A percentile compares a stretch with the other conserved stretches of the same genome.
These are phyloP conservation scores for Rhopalosiphum nymphaeae DNA, from an alignment of 2,888 invertebrate genomes.

Conservation along the genomic window DNA sequence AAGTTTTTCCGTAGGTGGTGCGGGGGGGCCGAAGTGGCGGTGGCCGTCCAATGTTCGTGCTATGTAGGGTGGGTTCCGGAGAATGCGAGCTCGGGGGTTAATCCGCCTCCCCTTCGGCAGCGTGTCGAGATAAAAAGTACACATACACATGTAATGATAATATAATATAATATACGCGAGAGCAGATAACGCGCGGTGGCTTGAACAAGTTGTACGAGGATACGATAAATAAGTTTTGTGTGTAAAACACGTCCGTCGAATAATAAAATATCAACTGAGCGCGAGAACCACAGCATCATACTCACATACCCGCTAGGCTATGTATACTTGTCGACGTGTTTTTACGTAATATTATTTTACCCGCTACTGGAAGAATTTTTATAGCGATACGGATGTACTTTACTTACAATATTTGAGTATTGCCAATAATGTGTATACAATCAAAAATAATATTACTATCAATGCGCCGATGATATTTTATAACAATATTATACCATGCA, in stretches of 20 bases:
- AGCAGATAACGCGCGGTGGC: slow-evolving; percentile 18
- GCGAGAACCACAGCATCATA: background rate
- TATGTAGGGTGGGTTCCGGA: background rate
- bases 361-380: background rate
- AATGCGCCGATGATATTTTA: background rate
- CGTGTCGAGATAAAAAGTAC: slow-evolving; percentile 17
- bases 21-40: background rate
- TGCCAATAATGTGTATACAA: background rate
- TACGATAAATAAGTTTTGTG: slow-evolving; percentile 45
- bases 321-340: background rate
- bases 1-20: background rate
- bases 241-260: slow-evolving; percentile 52
- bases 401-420: background rate
- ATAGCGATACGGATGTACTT: background rate
- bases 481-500: background rate
- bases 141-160: background rate
- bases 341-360: background rate
- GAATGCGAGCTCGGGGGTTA: slow-evolving; percentile 1
- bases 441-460: background rate
- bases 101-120: slow-evolving; percentile 4
- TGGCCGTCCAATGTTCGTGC: background rate
- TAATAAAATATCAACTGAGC: slow-evolving; percentile 33
- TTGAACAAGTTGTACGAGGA: slow-evolving; percentile 41
- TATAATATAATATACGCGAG: slow-evolving; percentile 21
- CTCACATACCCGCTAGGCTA: background rate